Base-by-base conservation (phyloP, 2,888 invertebrate species). In the Copidosoma aretas region DNA sequence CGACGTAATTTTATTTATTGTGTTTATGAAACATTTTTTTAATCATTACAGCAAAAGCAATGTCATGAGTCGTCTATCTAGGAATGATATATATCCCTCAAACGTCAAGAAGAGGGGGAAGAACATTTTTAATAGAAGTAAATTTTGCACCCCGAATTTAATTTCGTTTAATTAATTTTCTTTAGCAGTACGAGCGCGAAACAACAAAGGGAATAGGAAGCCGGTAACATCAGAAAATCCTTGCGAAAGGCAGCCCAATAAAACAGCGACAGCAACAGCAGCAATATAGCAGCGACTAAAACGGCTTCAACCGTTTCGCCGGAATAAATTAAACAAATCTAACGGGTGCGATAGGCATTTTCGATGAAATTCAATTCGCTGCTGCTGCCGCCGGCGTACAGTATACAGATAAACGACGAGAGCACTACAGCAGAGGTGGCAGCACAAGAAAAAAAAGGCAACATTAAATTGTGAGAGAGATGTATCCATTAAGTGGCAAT, bases 131-230 rank as follows among this genome's bases (percentile, higher is more conserved):
- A 49, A 46, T 41, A 25, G 17, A 32, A 56, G 12, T 21, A 25
- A 25, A 49, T 64, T 64, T 46, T 10, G 17, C 1, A 8, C 43
- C 4, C 43, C 12, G 43, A 46, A 64, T 21, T 32, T 21, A 57
- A 49, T 63, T 56, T 21, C 32, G 22, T 64, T 64, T 64, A 58
- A 64, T 64, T 64, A 58, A 64, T 64, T 64, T 41, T 2, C 22
- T 32, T 52, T 46, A 2, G 17, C 12, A 17, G 15, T 46, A 17
- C 43, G 4, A 17, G 17, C 43, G 12, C 4, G 3, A 17, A 46
- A 46, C 4, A 3, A 32, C 32, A 32, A 32, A 32, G 32, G 8
- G 32, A 32, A 32, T 8, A 8, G 32, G 32, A 32, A 32, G 8
- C 32, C 8, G 32, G 32, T 32, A 32, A 32, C 3, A 32, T 32